Percentiles rank a stretch among this genome's conserved stretches.
phyloP scores from a whole-genome alignment of 2,113 vertebrate genomes.

The Trinectes maculatus region DNA sequence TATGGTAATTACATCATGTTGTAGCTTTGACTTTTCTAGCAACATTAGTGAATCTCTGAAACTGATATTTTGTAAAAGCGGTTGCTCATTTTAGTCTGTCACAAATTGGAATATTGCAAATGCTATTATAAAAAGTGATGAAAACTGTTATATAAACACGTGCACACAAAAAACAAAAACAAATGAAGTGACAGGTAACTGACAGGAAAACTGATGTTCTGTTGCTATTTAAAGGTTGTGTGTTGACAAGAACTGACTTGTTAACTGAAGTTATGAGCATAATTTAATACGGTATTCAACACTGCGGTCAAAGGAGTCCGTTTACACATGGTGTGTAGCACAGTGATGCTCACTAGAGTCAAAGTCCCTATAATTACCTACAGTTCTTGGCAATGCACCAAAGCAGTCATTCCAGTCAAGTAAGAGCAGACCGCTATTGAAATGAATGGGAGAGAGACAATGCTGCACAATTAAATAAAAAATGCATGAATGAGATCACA shows the following conservation, averaged over 20 bases:
- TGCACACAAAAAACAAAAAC: too few species aligned
- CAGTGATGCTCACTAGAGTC: slow-evolving; percentile 30
- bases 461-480: neutral
- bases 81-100: too few species aligned
- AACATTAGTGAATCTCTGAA: neutral
- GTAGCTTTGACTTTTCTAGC: neutral
- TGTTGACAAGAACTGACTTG: slow-evolving; percentile 30
- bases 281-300: slow-evolving; percentile 60
- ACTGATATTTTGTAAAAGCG: neutral
- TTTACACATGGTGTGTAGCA: slow-evolving; percentile 35
- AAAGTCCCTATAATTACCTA: neutral
- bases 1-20: slow-evolving; percentile 5
- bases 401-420: neutral
- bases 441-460: neutral
- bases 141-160: too few species aligned
- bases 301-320: slow-evolving; percentile 53
- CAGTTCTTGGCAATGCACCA: neutral
- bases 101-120: too few species aligned
- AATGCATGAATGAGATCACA: neutral
- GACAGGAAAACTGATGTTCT: neutral
- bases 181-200: neutral
- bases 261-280: slow-evolving; percentile 64
- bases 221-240: slow-evolving; percentile 8
- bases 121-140: too few species aligned
- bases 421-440: neutral